These are phyloP conservation scores for Lepidothrix coronata DNA, from an alignment of 2,113 vertebrate genomes.

Conservation along the genomic window DNA sequence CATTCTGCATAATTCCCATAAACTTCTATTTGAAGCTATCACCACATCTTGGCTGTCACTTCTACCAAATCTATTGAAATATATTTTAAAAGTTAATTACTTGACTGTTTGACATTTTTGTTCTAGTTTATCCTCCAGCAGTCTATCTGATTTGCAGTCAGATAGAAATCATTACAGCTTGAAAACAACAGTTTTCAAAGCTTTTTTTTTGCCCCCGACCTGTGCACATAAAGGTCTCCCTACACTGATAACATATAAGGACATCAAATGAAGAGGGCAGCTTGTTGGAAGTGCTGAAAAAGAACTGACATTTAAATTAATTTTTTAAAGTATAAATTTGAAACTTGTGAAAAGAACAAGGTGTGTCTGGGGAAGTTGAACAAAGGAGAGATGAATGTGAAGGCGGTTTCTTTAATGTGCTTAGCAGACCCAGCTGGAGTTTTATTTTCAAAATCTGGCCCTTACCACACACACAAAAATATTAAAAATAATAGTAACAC, in stretches of 20 bases:
- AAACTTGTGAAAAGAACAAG: background rate
- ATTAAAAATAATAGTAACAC: background rate
- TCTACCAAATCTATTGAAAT: background rate
- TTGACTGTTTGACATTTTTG: background rate
- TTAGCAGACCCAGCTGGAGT: constrained; percentile 19
- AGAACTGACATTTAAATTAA: background rate
- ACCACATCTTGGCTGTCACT: background rate
- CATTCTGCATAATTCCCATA: background rate
- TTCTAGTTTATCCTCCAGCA: background rate
- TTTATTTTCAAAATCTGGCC: constrained; percentile 16
- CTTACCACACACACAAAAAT: background rate
- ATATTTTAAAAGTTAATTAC: background rate
- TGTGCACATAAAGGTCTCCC: background rate
- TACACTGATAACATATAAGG: background rate
- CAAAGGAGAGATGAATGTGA: background rate
- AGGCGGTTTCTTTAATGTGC: background rate
- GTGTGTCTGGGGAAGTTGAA: background rate
- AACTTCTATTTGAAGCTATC: background rate
- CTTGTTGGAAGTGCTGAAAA: background rate
- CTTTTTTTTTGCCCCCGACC: background rate
- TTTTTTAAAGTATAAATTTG: background rate
- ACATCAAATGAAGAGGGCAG: background rate
- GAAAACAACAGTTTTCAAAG: background rate
- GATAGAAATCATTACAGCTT: background rate
- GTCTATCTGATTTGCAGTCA: background rate